Conservation (phyloP, 30 jellyfish, hydroid and myxozoan genomes). For the Aurelia coerulea region DNA sequence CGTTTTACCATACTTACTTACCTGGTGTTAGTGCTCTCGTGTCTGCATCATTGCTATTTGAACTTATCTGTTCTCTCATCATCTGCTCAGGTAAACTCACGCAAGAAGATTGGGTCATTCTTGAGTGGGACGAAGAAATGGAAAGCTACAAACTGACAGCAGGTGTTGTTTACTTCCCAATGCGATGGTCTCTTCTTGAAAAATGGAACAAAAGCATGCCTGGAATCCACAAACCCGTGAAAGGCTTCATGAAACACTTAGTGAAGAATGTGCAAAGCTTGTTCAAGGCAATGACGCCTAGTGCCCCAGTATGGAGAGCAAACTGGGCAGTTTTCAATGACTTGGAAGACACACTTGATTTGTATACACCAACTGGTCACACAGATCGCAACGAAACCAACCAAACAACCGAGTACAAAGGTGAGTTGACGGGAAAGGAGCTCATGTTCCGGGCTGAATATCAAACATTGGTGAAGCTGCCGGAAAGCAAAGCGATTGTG, state of each 20-base stretch:
- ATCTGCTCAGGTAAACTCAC: slow-evolving; percentile 48
- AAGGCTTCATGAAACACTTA: slow-evolving; percentile 73
- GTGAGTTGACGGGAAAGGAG: slow-evolving; percentile 81
- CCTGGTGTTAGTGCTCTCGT: too few species aligned
- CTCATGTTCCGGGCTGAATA: slow-evolving; percentile 82
- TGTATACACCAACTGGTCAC: slow-evolving; percentile 78
- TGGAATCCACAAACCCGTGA: slow-evolving; percentile 82
- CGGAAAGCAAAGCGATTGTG: slow-evolving; percentile 80
- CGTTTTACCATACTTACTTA: too few species aligned
- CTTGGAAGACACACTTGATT: slow-evolving; percentile 69
- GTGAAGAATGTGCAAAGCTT: slow-evolving; percentile 60
- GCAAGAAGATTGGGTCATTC: slow-evolving; percentile 89
- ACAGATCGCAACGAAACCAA: slow-evolving; percentile 60
- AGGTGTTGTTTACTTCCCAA: slow-evolving; percentile 86
- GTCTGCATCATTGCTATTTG: too few species aligned
- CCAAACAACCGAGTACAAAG: slow-evolving; percentile 44
- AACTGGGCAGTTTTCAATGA: slow-evolving; percentile 90
- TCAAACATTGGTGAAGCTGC: slow-evolving; percentile 79
- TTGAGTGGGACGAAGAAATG: slow-evolving; percentile 76
- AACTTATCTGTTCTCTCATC: too few species aligned
- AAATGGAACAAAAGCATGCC: slow-evolving; percentile 82
- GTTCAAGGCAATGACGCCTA: slow-evolving; percentile 73
- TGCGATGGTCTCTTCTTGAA: slow-evolving; percentile 87
- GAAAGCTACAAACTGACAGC: slow-evolving; percentile 75
- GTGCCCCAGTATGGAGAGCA: slow-evolving; percentile 86